Evolutionary conservation across 2,113 vertebrate genomes (phyloP).

Genomic region (Gasterosteus aculeatus): DNA sequence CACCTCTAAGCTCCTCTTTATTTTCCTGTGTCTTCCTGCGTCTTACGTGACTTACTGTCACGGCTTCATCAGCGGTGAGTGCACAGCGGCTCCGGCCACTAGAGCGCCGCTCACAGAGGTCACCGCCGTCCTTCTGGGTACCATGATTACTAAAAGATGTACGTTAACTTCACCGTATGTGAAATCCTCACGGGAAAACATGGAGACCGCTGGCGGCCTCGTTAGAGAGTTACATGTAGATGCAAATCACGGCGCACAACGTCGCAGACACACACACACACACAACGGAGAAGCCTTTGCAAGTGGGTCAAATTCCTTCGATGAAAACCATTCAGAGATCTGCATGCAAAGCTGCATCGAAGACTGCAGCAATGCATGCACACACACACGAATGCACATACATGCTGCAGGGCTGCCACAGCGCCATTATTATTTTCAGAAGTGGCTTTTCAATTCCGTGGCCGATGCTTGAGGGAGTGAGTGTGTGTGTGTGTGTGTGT

Average conservation of each 20-base stretch:
- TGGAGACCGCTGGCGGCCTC: constrained; percentile 37
- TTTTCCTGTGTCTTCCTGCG: background rate
- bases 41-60: constrained; percentile 4
- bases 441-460: constrained; percentile 86
- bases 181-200: constrained; percentile 44
- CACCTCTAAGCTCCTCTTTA: constrained; percentile 31
- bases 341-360: background rate
- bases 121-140: background rate
- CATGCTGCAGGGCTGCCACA: constrained; percentile 47
- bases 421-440: constrained; percentile 70
- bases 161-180: constrained; percentile 42
- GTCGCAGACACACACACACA: background rate
- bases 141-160: constrained; percentile 4
- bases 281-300: background rate
- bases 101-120: background rate
- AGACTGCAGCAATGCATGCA: constrained; percentile 18
- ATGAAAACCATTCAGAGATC: constrained; percentile 31
- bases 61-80: background rate
- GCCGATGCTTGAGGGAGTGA: constrained; percentile 69
- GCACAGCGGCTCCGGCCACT: background rate
- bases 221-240: constrained; percentile 13
- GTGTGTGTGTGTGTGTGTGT: constrained; percentile 35
- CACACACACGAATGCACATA: constrained; percentile 26
- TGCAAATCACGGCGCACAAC: constrained; percentile 10
- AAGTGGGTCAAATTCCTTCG: constrained; percentile 48